A percentile compares a stretch with the other conserved stretches of the same genome.
Conservation (phyloP, 2,113 vertebrate genomes). For the Microtus pennsylvanicus region DNA sequence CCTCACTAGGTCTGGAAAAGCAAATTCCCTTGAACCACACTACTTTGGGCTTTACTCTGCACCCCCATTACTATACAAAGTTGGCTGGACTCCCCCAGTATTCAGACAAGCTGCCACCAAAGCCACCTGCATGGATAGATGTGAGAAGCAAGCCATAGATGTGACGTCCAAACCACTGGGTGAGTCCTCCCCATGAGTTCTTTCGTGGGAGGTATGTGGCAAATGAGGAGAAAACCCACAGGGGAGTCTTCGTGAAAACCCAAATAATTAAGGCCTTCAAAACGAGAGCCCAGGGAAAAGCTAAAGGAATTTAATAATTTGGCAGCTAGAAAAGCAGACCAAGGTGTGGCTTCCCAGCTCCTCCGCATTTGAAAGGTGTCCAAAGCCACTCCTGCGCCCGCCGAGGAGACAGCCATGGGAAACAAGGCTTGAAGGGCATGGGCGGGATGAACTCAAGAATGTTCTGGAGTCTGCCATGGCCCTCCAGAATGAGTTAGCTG, state of each 20-base stretch:
- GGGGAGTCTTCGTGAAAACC: not conserved
- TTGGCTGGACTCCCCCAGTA: not conserved
- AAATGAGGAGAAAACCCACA: not conserved
- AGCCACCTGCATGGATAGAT: not conserved
- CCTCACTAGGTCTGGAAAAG: not conserved
- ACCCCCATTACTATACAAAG: not conserved
- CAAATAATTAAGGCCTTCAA: slow-evolving; percentile 58
- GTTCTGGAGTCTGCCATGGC: not conserved
- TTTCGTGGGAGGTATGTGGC: not conserved
- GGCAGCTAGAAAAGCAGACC: slow-evolving; percentile 36
- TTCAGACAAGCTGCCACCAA: not conserved
- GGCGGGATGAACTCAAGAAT: not conserved
- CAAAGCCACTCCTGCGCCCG: slow-evolving; percentile 44
- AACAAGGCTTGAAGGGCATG: not conserved
- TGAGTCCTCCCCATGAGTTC: not conserved
- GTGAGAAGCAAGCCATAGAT: not conserved
- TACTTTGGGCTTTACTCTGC: not conserved
- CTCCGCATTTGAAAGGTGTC: slow-evolving; percentile 51
- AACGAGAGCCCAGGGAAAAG: not conserved
- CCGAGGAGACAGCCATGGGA: slow-evolving; percentile 35
- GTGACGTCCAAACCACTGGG: not conserved
- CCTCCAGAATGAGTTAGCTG: not conserved
- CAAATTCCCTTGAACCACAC: not conserved
- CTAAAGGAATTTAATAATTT: slow-evolving; percentile 67
- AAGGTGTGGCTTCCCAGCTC: slow-evolving; percentile 47